These are phyloP conservation scores for Altica lythri DNA, from an alignment of 2,888 invertebrate genomes.

Conservation along the genomic window DNA sequence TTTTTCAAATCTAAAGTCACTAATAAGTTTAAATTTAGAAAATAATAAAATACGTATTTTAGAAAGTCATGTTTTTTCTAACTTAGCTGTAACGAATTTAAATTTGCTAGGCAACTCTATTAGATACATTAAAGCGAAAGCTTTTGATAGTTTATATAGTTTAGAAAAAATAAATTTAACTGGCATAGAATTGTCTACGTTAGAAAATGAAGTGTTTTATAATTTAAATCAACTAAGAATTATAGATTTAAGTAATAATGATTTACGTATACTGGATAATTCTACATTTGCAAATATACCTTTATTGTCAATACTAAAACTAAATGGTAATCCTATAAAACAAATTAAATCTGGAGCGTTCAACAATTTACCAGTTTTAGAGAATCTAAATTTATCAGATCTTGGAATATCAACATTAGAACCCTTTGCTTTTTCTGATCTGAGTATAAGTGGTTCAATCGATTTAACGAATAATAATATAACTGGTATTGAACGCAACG, in stretches of 20 bases:
- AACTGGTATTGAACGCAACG: background rate
- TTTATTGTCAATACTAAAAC: background rate
- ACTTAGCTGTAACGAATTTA: background rate
- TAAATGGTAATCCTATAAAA: conserved; percentile 14
- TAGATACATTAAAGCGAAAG: conserved; percentile 1
- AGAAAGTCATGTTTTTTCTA: background rate
- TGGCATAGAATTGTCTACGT: conserved; percentile 2
- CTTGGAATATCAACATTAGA: conserved; percentile 5
- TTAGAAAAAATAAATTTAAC: conserved; percentile 8
- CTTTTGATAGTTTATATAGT: conserved; percentile 1
- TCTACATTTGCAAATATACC: conserved; percentile 15
- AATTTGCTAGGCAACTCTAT: conserved; percentile 4
- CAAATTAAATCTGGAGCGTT: conserved; percentile 14
- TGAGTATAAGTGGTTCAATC: background rate
- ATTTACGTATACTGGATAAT: conserved; percentile 3
- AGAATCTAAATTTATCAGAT: conserved; percentile 9
- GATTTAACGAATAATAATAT: conserved; percentile 21
- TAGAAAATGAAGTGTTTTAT: conserved; percentile 11
- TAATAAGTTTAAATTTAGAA: conserved; percentile 3
- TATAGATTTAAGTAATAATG: conserved; percentile 25
- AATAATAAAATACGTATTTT: conserved; percentile 4
- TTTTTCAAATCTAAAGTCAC: background rate
- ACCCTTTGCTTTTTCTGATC: conserved; percentile 4
- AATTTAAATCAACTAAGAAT: background rate
- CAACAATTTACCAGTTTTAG: conserved; percentile 7